Conservation (phyloP, 2,113 vertebrate species). For the Microtus ochrogaster region DNA sequence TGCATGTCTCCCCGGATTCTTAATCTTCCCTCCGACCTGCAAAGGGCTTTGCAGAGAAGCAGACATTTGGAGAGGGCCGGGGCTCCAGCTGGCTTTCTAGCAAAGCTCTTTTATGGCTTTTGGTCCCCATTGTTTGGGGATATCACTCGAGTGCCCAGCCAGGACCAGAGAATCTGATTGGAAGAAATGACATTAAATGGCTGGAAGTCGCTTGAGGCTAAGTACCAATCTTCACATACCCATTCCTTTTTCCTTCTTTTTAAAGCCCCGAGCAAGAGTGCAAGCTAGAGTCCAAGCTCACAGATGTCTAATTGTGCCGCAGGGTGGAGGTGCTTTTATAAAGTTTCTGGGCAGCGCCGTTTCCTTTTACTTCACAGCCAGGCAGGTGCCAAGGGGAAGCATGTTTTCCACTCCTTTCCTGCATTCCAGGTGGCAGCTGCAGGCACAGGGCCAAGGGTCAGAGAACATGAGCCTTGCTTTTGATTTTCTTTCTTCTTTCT, state of each 20-base stretch:
- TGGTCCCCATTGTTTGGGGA: slow-evolving; percentile 22
- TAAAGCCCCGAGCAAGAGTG: not conserved
- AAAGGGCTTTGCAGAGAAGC: slow-evolving; percentile 55
- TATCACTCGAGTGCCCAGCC: slow-evolving; percentile 16
- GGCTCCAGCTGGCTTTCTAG: slow-evolving; percentile 22
- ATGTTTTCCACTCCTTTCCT: not conserved
- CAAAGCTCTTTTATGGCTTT: slow-evolving; percentile 42
- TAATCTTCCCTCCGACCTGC: not conserved
- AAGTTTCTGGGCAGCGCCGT: not conserved
- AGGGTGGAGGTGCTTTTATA: slow-evolving; percentile 19
- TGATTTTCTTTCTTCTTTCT: not conserved
- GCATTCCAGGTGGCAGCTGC: not conserved
- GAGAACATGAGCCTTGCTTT: not conserved
- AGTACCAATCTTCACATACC: slow-evolving; percentile 48
- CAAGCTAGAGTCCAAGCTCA: not conserved
- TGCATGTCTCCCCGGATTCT: not conserved
- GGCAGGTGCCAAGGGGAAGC: slow-evolving; percentile 40
- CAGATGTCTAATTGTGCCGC: slow-evolving; percentile 34
- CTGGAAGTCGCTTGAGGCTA: not conserved
- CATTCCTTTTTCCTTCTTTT: not conserved
- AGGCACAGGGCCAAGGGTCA: not conserved
- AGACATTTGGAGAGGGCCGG: not conserved
- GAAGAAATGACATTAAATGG: slow-evolving; percentile 48
- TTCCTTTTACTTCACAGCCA: not conserved
- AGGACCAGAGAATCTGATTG: slow-evolving; percentile 64